These are phyloP conservation scores for Dasyprocta punctata DNA, from an alignment of 2,113 vertebrate genomes.

Conservation along the genomic window DNA sequence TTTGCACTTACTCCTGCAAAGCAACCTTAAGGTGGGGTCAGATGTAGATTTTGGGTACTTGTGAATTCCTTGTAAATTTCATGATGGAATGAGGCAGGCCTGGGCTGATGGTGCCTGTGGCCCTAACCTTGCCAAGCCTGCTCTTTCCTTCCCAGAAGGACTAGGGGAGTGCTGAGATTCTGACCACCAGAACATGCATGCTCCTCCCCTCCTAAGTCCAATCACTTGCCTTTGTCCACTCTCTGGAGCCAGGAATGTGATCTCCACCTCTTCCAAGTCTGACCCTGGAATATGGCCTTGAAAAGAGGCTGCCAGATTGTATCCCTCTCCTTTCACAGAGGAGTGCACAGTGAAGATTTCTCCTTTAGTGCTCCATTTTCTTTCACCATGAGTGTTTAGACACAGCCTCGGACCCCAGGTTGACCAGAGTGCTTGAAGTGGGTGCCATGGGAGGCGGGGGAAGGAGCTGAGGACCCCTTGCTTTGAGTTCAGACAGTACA, in stretches of 20 bases:
- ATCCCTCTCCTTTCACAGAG: background rate
- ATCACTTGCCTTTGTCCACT: background rate
- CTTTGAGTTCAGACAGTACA: background rate
- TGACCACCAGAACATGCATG: background rate
- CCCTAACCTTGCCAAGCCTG: rapidly evolving
- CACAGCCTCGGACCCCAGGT: background rate
- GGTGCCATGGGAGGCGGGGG: rapidly evolving
- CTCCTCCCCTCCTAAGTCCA: background rate
- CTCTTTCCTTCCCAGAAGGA: too few species aligned
- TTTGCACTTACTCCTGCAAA: background rate
- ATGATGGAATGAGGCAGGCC: background rate
- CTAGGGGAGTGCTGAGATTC: background rate
- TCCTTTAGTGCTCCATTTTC: background rate
- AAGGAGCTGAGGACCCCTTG: background rate
- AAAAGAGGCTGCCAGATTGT: background rate
- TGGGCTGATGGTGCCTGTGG: background rate
- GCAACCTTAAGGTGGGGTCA: background rate
- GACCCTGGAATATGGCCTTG: background rate
- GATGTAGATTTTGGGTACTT: background rate
- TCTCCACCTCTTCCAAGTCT: background rate
- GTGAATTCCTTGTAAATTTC: background rate
- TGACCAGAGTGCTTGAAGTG: background rate
- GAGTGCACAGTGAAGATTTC: too few species aligned
- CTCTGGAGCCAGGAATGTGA: background rate
- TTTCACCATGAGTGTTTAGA: background rate